Evolutionary conservation across 1,140 invertebrate species (phyloP), one percentile per base, ranked within the genome.

Genomic region (Drosophila erecta): DNA sequence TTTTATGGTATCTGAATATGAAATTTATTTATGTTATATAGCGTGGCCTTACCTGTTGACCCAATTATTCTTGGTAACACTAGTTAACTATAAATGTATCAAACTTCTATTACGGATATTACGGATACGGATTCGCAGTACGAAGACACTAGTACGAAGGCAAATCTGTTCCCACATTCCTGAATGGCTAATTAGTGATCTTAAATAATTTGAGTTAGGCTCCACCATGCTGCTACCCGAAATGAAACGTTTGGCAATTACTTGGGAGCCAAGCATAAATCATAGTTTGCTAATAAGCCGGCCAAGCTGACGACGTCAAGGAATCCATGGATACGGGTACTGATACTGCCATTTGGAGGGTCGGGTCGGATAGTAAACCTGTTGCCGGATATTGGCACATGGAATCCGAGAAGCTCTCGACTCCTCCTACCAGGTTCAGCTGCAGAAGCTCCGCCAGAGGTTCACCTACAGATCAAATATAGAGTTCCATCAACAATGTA

Each of bases 401-500:
- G 47, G 60, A 66, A 53, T 66, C 50, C 54, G 64, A 15, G 15
- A 43, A 53, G 43, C 64, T 24, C 14, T 37, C 46, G 66, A 12
- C 66, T 69, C 66, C 41, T 47, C 64, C 66, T 24, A 56, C 66
- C 50, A 50, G 24, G 61, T 51, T 59, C 43, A 65, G 40, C 35
- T 20, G 35, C 57, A 57, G 35, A 27, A 37, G 35, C 47, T 11
- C 11, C 46, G 71, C 7, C 69, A 38, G 50, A 15, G 59, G 56
- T 56, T 83, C 75, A 73, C 67, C 79, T 62, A 66, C 61, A 78
- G 58, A 57, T 49, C 75, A 49, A 55, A 83, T 74, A 73, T 55
- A 62, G 78, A 76, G 56, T 75, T 81, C 65, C 67, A 7, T 73
- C 75, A 81, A 86, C 81, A 87, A 67, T 76, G 81, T 86, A 70